phyloP scores from a whole-genome alignment of 2,797 vertebrate genomes.

The Clarias fuscus region DNA sequence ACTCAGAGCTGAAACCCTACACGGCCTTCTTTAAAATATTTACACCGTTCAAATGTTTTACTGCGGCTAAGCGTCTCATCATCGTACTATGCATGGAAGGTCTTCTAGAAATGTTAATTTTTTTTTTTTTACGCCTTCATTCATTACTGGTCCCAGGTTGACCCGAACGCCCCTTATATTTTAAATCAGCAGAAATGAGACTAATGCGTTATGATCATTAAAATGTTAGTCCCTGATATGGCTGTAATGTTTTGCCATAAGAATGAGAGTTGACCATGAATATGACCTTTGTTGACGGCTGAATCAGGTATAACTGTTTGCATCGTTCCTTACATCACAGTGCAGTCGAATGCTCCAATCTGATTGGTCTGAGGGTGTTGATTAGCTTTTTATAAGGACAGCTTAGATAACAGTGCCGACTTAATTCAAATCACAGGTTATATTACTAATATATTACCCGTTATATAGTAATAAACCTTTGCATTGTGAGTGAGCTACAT shows the following conservation, averaged over 20 bases:
- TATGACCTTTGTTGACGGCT: neutral
- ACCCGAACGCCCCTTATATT: no score
- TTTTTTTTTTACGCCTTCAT: no score
- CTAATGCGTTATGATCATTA: neutral
- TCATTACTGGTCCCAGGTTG: no score
- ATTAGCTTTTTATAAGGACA: neutral
- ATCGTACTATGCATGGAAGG: no score
- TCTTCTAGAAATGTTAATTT: no score
- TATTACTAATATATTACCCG: neutral
- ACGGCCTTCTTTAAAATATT: no score
- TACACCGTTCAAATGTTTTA: no score
- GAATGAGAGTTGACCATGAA: neutral
- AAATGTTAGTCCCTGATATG: neutral
- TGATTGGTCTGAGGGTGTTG: neutral
- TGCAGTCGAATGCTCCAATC: neutral
- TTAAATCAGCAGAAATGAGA: neutral
- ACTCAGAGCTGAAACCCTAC: no score
- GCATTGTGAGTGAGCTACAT: neutral
- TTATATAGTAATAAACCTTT: neutral
- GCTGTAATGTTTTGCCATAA: neutral
- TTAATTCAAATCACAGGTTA: neutral
- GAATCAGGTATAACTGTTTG: neutral
- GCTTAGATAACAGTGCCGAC: neutral
- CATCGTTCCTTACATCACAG: neutral
- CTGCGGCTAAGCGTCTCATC: no score